Base-by-base conservation (phyloP, 2,797 vertebrate species). In the Chelmon rostratus region DNA sequence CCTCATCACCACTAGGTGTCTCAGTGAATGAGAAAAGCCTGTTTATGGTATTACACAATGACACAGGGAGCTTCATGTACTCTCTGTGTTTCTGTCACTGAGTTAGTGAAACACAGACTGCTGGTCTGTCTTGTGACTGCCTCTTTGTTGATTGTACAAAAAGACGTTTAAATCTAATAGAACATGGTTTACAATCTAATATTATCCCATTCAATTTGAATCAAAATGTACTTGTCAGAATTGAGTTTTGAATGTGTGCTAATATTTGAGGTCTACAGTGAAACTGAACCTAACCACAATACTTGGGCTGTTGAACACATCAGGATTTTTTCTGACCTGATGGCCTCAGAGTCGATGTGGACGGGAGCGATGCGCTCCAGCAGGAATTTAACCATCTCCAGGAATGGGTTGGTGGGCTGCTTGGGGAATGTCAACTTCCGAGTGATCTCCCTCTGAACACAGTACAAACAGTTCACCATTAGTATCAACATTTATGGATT, bases 371-470 rank as follows among this genome's bases (percentile, higher is more conserved):
- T 99, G 91, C 98, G 97, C 96, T 99, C 98, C 93, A 99, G 92
- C 77, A 99, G 95, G 93, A 99, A 99, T 91, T 99, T 99, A 3
- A 99, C 98, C 98, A 99, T 99, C 94, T 99, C 98, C 91, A 99
- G 92, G 91, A 99, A 99, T n/a, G 98, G 98, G 92, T 99, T 99
- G 86, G 97, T 99, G 86, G 98, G 98, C 85, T 99, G 98, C 89
- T 99, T 99, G 47, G 98, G 98, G 92, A 99, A 99, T 16, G 98
- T 98, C 91, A 99, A 95, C 93, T 99, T 99, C 73, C 98, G 96
- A 64, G 98, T 98, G 91, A 99, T 99, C 92, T 99, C 98, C 79
- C 98, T 97, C 98, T 99, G 91, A 5, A 93, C 76, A 88, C 11
- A 86, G 9, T 38, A 50, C 15, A 85, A 69, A 67, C 5, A 71